Conservation (phyloP, 1,140 invertebrate species). For the Atta colombica region DNA sequence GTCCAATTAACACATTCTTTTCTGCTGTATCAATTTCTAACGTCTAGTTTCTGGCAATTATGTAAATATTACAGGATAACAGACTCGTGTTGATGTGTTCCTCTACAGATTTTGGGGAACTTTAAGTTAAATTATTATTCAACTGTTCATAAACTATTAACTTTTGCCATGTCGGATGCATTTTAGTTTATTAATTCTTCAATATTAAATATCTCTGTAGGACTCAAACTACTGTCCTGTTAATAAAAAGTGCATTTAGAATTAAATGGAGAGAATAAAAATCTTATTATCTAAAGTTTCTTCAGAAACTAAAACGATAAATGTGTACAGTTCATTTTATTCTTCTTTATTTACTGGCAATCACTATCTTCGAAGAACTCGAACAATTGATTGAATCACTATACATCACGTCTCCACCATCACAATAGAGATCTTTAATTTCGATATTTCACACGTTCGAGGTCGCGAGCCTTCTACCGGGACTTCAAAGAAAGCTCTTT, state of each 20-base stretch:
- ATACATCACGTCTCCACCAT: neutral
- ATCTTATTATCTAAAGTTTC: constrained; percentile 6
- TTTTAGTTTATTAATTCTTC: constrained; percentile 2
- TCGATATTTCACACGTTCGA: constrained; percentile 34
- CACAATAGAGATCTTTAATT: constrained; percentile 52
- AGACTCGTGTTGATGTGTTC: no score
- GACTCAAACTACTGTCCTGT: neutral
- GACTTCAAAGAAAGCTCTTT: constrained; percentile 30
- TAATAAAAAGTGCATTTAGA: constrained; percentile 16
- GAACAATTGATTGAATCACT: constrained; percentile 31
- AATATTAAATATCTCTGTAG: neutral
- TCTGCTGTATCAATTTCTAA: neutral
- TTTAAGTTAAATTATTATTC: constrained; percentile 6
- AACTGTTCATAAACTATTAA: neutral
- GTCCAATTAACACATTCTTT: constrained; percentile 42
- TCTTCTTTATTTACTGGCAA: constrained; percentile 10
- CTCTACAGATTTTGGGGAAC: neutral
- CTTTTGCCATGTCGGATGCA: neutral
- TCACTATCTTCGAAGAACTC: constrained; percentile 8
- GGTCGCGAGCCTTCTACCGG: neutral
- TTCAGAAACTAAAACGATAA: constrained; percentile 29
- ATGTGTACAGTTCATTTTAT: neutral
- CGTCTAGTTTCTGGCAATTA: neutral
- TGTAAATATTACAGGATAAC: constrained; percentile 1
- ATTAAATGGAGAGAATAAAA: constrained; percentile 20